A percentile compares a stretch with the other conserved stretches of the same genome.
Conservation (phyloP, 2,888 invertebrate genomes). For the Ceriagrion tenellum region DNA sequence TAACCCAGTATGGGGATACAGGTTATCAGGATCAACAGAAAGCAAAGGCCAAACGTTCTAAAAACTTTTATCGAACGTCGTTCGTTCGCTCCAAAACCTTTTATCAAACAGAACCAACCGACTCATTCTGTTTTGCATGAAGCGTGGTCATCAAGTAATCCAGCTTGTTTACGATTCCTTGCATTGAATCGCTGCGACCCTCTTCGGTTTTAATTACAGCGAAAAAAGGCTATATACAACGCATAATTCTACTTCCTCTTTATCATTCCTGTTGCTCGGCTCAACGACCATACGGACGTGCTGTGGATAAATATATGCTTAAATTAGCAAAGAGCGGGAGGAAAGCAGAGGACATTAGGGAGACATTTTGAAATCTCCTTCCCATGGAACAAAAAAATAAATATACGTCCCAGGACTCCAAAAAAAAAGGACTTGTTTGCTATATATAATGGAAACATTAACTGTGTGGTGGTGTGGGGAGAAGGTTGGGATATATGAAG, state of each 20-base stretch:
- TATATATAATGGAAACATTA: conserved; percentile 32
- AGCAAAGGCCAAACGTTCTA: too few species aligned
- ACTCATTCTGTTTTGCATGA: not conserved
- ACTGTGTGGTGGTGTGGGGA: not conserved
- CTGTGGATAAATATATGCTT: conserved; percentile 10
- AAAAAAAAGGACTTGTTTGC: conserved; percentile 4
- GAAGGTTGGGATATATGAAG: not conserved
- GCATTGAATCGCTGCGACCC: not conserved
- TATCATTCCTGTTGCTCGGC: not conserved
- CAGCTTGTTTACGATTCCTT: not conserved
- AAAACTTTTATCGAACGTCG: too few species aligned
- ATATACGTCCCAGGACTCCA: not conserved
- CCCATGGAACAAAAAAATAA: not conserved
- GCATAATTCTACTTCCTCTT: not conserved
- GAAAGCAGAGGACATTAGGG: not conserved
- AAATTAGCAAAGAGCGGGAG: not conserved
- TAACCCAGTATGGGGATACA: too few species aligned
- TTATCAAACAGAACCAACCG: not conserved
- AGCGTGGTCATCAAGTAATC: not conserved
- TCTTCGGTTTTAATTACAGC: not conserved
- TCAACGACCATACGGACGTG: not conserved
- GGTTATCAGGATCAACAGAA: too few species aligned
- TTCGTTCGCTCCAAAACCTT: too few species aligned
- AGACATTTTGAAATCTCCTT: not conserved
- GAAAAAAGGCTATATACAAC: not conserved